These are phyloP conservation scores for Rhopalosiphum padi DNA, from an alignment of 1,140 invertebrate genomes.

Conservation along the genomic window DNA sequence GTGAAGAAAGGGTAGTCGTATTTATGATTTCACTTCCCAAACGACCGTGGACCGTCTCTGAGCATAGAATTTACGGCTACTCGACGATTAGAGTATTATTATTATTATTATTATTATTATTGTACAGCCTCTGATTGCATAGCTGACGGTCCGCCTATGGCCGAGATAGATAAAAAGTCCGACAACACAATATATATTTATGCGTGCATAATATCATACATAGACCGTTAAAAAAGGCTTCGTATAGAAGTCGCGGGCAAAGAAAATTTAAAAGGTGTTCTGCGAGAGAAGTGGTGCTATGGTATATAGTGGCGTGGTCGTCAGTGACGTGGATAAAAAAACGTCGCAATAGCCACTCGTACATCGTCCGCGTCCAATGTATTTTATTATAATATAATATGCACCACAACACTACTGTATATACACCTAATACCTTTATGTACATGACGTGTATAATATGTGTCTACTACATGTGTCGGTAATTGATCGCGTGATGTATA, in stretches of 20 bases:
- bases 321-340: background rate
- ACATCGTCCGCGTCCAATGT: background rate
- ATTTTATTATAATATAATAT: constrained; percentile 10
- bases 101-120: background rate
- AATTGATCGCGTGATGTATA: background rate
- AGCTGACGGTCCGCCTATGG: background rate
- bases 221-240: background rate
- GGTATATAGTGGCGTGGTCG: background rate
- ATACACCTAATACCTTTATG: background rate
- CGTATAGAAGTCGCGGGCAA: background rate
- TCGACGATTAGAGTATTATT: background rate
- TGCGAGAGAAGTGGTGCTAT: background rate
- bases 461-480: background rate
- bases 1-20: background rate
- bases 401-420: background rate
- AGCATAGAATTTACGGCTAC: background rate
- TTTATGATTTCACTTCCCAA: background rate
- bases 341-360: background rate
- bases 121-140: background rate
- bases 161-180: background rate
- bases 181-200: constrained; percentile 32
- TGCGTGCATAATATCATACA: background rate
- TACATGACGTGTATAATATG: background rate
- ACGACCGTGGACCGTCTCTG: background rate
- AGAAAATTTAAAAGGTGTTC: background rate